Evolutionary conservation across 1,140 invertebrate species (phyloP).

Genomic region (Maniola jurtina): DNA sequence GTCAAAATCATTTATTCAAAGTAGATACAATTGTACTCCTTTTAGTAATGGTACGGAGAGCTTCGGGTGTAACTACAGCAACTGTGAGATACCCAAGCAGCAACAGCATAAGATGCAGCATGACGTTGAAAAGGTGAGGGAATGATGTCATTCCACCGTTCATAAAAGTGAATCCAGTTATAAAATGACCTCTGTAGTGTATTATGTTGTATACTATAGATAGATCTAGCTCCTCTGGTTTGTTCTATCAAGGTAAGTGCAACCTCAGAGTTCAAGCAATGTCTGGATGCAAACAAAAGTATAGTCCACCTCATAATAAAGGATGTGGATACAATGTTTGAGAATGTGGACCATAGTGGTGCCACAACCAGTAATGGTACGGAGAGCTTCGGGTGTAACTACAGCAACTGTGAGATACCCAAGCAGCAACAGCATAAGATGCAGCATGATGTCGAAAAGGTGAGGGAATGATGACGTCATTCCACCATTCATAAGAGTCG

Average conservation of each 20-base stretch:
- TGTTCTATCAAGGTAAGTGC: too few species aligned
- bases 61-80: constrained; percentile 67
- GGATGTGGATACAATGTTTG: constrained; percentile 91
- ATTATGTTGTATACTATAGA: too few species aligned
- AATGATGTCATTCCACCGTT: neutral
- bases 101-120: constrained; percentile 73
- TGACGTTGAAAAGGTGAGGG: constrained; percentile 66
- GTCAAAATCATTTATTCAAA: too few species aligned
- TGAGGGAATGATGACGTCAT: constrained; percentile 18
- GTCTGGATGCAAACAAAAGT: constrained; percentile 91
- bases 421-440: constrained; percentile 68
- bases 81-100: constrained; percentile 57
- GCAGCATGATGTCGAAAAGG: constrained; percentile 74
- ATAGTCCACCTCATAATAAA: constrained; percentile 91
- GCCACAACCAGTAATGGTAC: constrained; percentile 49
- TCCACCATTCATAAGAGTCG: too few species aligned
- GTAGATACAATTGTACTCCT: too few species aligned
- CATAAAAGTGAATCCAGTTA: too few species aligned
- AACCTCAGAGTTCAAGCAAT: constrained; percentile 87
- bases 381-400: constrained; percentile 62
- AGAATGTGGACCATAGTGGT: constrained; percentile 63
- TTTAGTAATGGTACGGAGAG: constrained; percentile 58
- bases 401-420: constrained; percentile 62
- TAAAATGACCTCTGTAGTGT: too few species aligned
- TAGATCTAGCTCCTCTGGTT: too few species aligned